Evolutionary conservation across 2,113 vertebrate genomes (phyloP).

Genomic region (Brachyhypopomus occidentalis): DNA sequence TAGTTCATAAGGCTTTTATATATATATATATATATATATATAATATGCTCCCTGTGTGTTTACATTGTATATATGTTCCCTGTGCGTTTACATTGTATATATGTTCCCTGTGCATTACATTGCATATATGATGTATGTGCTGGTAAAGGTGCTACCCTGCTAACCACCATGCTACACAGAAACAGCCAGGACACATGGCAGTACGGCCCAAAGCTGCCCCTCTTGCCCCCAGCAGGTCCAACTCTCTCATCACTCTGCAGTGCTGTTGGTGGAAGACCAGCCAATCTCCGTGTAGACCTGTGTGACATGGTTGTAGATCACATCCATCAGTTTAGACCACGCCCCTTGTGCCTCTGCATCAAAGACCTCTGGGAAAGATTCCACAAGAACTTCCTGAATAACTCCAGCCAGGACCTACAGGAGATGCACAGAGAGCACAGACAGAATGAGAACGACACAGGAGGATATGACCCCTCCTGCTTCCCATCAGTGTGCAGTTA

Average conservation of each 20-base stretch:
- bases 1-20: too few relatives aligned
- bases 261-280: conserved; percentile 71
- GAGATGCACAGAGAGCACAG: background rate
- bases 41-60: too few relatives aligned
- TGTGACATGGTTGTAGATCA: conserved; percentile 79
- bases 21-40: too few relatives aligned
- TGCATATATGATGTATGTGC: background rate
- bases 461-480: background rate
- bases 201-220: too few relatives aligned
- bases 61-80: too few relatives aligned
- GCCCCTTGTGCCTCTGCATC: conserved; percentile 82
- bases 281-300: conserved; percentile 87
- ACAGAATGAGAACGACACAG: conserved; percentile 14
- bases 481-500: too few relatives aligned
- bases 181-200: too few relatives aligned
- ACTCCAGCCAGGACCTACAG: conserved; percentile 87
- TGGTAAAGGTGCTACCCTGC: too few relatives aligned
- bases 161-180: too few relatives aligned
- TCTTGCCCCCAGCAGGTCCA: background rate
- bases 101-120: too few relatives aligned
- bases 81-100: too few relatives aligned
- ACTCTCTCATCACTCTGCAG: background rate
- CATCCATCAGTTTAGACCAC: conserved; percentile 87
- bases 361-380: conserved; percentile 82
- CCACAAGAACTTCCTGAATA: conserved; percentile 88